Base-by-base conservation (phyloP, 2,888 invertebrate genomes). In the Chorisops tibialis region DNA sequence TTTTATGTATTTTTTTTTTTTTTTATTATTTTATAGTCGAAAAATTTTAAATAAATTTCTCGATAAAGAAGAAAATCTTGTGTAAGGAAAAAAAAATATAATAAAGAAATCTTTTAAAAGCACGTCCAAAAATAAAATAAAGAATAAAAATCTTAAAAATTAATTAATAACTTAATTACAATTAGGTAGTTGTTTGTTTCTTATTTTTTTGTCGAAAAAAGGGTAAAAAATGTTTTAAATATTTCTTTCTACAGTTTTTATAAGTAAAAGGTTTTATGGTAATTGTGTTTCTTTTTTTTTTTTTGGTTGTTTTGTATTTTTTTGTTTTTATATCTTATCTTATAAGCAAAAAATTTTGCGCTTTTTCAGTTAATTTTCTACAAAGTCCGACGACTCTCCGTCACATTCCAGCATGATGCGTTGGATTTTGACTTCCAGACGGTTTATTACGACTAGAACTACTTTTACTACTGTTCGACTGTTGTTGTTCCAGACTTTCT, bases 331-430 rank as follows among this genome's bases (percentile, higher is more conserved):
- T 49, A 64, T 56, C 72, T 74, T 89, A 88, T 84, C 89, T 88
- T 81, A 89, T 85, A 80, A 88, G 87, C 89, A 91, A 90, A 89
- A 90, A 90, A 81, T 87, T 88, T 83, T 90, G 90, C 82, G 89
- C 87, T 82, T 89, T 91, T 82, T 91, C 91, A 81, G 89, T 86
- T 82, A 92, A 85, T 86, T 91, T 91, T 83, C 88, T 89, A 83
- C 88, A 92, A 81, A 91, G 87, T 83, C 90, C 89, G 80, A 89
- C 84, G 82, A 91, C 87, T 88, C 90, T 91, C 90, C 91, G 91
- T 92, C 91, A 92, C 89, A 92, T 92, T 79, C 91, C 91, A 83
- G 83, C 71, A 76, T 83, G 76, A 80, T 82, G 74, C 73, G 81
- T 71, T 79, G 83, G 73, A 81, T 81, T 72, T 79, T 80, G 74